A percentile compares a stretch with the other conserved stretches of the same genome.
These are phyloP conservation scores for Tiliacea aurago DNA, from an alignment of 2,888 invertebrate genomes.

Conservation along the genomic window DNA sequence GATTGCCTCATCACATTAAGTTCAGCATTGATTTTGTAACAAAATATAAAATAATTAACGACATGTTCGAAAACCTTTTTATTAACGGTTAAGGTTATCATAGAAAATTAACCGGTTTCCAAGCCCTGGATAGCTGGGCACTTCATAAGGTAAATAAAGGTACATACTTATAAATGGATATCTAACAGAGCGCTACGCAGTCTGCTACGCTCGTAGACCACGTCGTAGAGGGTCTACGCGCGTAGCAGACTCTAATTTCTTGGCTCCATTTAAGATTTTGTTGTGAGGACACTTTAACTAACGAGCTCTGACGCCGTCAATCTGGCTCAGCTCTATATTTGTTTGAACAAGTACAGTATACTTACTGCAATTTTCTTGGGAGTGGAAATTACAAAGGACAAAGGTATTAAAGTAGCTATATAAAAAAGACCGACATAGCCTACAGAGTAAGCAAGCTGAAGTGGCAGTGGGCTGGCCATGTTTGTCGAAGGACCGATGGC, in stretches of 20 bases:
- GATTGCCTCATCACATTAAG: too few species aligned
- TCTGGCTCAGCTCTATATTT: slow-evolving; percentile 68
- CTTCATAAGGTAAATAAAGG: too few species aligned
- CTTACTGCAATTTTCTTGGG: slow-evolving; percentile 15
- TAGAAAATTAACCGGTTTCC: too few species aligned
- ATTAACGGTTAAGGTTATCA: too few species aligned
- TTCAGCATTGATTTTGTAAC: too few species aligned
- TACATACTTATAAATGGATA: too few species aligned
- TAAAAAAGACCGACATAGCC: too few species aligned
- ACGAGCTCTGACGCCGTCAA: slow-evolving; percentile 72
- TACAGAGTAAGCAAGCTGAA: too few species aligned
- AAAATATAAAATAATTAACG: too few species aligned
- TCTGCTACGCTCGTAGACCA: slow-evolving; percentile 53
- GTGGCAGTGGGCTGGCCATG: too few species aligned
- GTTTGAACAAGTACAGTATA: slow-evolving; percentile 47
- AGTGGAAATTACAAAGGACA: slow-evolving; percentile 25
- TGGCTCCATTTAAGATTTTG: slow-evolving; percentile 67
- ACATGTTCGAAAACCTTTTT: too few species aligned
- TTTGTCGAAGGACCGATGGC: too few species aligned
- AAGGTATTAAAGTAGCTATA: slow-evolving; percentile 11
- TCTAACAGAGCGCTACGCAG: slow-evolving; percentile 10
- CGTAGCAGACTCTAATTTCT: slow-evolving; percentile 51
- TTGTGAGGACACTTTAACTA: slow-evolving; percentile 74
- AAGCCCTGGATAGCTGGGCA: not conserved
- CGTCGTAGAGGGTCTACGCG: slow-evolving; percentile 37